Percentiles rank a stretch among this genome's conserved stretches.
Evolutionary conservation across 2,113 vertebrate genomes (phyloP).

Genomic region (Erythrolamprus reginae): DNA sequence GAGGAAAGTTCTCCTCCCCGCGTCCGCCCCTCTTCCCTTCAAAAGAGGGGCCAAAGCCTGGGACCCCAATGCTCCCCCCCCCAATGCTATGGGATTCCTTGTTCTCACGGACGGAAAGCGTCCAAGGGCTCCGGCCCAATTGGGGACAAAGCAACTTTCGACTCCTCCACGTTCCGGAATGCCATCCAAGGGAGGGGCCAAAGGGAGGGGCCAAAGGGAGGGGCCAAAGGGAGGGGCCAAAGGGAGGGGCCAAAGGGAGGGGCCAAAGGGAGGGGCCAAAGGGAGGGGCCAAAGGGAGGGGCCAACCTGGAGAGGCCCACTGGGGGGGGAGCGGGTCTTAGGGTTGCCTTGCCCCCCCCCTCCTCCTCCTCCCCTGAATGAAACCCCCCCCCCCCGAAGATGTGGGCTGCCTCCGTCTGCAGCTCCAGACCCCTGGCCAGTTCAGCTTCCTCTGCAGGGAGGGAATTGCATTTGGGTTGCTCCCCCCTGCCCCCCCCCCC

Average conservation of each 20-base stretch:
- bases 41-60: background rate
- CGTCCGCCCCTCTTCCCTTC: background rate
- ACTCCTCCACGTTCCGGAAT: background rate
- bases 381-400: background rate
- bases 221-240: background rate
- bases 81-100: background rate
- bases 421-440: background rate
- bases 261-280: too few relatives aligned
- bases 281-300: background rate
- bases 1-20: background rate
- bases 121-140: background rate
- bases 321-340: background rate
- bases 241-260: background rate
- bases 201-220: background rate
- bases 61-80: background rate
- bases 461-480: background rate
- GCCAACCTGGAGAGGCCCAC: background rate
- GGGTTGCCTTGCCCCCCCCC: background rate
- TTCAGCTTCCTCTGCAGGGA: background rate
- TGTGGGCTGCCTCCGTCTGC: background rate
- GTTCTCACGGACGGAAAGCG: background rate
- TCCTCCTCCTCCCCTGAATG: background rate
- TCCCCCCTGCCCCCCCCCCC: background rate
- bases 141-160: background rate
- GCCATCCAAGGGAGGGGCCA: background rate